Evolutionary conservation across 2,888 invertebrate genomes (phyloP), one percentile per base, ranked within the genome.

Genomic region (Agrotis puta): DNA sequence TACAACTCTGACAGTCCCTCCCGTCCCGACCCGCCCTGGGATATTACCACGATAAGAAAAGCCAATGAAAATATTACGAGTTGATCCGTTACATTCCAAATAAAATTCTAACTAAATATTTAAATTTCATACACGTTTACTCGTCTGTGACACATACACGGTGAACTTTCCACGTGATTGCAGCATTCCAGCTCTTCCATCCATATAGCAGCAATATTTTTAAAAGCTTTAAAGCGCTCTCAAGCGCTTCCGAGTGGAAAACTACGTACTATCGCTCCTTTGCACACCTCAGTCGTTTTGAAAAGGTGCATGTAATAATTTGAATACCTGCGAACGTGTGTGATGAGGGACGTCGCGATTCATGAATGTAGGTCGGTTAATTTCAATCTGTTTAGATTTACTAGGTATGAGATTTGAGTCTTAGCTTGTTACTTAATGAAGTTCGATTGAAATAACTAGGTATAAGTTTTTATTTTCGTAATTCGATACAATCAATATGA

Each of bases 221-320:
- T 54, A 64, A 78, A 39, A 56, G 54, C n/a, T 33, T 53, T 48
- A 33, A 53, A 64, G 3, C n/a, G 33, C 71, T 62, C 47, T 61
- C 53, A 56, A 57, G 57, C 14, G 33, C 50, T 65, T 0, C 18
- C 45, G 18, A 63, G 57, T 69, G 74, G 33, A 9, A 72, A 74
- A 51, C 20, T 33, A 20, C 45, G n/a, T 27, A 50, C 64, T 77
- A 62, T 74, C 69, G 62, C 50, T 69, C 56, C 51, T 58, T 50
- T 14, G n/a, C 48, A 54, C 54, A 57, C 48, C 64, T 64, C 59
- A 50, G 5, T 65, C 69, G 53, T 74, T 79, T 14, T 39, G 61
- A 65, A 77, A 74, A 62, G 33, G 45, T 61, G 71, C 22, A 57
- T 22, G 20, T 39, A 45, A 57, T 39, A 57, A 20, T 45, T 65